A percentile compares a stretch with the other conserved stretches of the same genome.
These are phyloP conservation scores for Corythaeola cristata DNA, from an alignment of 2,113 vertebrate species.

Conservation along the genomic window DNA sequence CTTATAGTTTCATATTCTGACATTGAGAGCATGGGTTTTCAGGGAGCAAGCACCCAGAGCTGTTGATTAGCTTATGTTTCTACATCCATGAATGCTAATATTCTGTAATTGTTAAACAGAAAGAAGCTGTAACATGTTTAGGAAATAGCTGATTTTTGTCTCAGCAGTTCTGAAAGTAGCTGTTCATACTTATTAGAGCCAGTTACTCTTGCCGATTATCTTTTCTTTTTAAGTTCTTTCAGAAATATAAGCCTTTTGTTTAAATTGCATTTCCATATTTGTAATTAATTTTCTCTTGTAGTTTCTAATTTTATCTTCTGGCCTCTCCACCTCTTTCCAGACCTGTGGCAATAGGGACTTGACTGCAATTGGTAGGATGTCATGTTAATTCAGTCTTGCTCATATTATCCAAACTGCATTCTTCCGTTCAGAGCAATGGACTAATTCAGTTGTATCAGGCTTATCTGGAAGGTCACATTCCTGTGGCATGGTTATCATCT, in stretches of 20 bases:
- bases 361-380: not conserved
- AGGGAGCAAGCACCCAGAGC: not conserved
- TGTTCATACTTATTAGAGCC: not conserved
- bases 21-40: not conserved
- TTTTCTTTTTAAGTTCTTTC: not conserved
- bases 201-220: not conserved
- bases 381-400: not conserved
- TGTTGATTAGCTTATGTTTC: not conserved
- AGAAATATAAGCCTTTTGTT: constrained; percentile 31
- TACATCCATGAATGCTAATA: constrained; percentile 5
- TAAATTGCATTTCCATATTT: constrained; percentile 35
- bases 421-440: not conserved
- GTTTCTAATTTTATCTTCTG: not conserved
- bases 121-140: constrained; percentile 8
- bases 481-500: not conserved
- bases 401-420: not conserved
- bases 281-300: constrained; percentile 27
- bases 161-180: not conserved
- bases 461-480: not conserved
- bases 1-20: not conserved
- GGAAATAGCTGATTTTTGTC: constrained; percentile 8
- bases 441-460: not conserved
- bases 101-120: constrained; percentile 25
- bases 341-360: not conserved
- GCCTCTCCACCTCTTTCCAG: not conserved